These are phyloP conservation scores for Scytalopus superciliaris DNA, from an alignment of 2,113 vertebrate species.

Conservation along the genomic window DNA sequence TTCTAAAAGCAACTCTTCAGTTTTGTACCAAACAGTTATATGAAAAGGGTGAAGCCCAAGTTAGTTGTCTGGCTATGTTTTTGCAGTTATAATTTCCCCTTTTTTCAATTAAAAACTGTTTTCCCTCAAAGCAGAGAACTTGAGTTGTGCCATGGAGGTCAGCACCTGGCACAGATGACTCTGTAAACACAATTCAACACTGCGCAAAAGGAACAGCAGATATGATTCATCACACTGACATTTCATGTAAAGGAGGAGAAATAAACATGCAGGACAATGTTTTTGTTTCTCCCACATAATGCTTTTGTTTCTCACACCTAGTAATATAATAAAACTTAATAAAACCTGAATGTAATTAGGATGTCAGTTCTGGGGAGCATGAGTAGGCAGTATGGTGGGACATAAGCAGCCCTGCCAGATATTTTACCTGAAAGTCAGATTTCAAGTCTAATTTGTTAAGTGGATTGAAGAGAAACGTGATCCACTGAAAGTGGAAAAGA, in stretches of 20 bases:
- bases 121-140: neutral
- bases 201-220: neutral
- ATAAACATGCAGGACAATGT: neutral
- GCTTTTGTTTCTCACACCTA: neutral
- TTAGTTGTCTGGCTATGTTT: neutral
- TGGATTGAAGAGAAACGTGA: neutral
- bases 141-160: neutral
- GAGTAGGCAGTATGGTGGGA: neutral
- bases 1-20: neutral
- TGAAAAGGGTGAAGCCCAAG: neutral
- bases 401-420: neutral
- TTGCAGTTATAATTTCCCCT: neutral
- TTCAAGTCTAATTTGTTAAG: neutral
- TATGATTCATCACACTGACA: neutral
- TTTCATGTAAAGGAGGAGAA: neutral
- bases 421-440: neutral
- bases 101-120: neutral
- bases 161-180: neutral
- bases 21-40: neutral
- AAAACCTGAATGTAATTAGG: neutral
- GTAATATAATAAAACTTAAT: neutral
- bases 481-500: neutral
- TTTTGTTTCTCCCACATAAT: neutral
- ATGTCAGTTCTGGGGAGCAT: neutral
- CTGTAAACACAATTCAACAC: neutral